phyloP scores from a whole-genome alignment of 2,113 vertebrate species.

The Isurus oxyrinchus region DNA sequence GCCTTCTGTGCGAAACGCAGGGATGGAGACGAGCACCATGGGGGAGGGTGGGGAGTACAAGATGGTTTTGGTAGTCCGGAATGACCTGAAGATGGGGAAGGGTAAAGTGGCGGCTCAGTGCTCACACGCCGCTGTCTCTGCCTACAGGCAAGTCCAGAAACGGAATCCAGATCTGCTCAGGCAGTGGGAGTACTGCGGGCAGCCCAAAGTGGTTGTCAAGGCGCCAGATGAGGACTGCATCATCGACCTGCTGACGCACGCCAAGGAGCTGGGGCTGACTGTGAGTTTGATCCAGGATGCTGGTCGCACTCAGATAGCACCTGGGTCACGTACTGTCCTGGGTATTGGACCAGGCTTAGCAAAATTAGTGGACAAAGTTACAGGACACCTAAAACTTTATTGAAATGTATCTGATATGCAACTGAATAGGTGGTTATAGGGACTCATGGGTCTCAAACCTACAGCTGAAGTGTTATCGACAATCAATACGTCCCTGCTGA shows the following conservation, averaged over 20 bases:
- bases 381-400: slow-evolving; percentile 85
- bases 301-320: slow-evolving; percentile 87
- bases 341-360: slow-evolving; percentile 82
- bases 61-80: slow-evolving; percentile 84
- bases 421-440: slow-evolving; percentile 34
- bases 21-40: slow-evolving; percentile 60
- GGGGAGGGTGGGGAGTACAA: slow-evolving; percentile 85
- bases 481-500: background rate
- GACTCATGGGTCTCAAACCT: background rate
- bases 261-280: slow-evolving; percentile 70
- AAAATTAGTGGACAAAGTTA: slow-evolving; percentile 78
- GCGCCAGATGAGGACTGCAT: slow-evolving; percentile 77
- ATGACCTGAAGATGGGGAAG: slow-evolving; percentile 93
- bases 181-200: slow-evolving; percentile 89
- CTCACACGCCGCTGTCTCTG: slow-evolving; percentile 83
- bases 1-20: background rate
- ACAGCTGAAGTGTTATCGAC: background rate
- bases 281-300: slow-evolving; percentile 93
- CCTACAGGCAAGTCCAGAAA: slow-evolving; percentile 78
- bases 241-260: slow-evolving; percentile 66
- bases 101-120: slow-evolving; percentile 93
- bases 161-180: slow-evolving; percentile 77
- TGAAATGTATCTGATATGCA: slow-evolving; percentile 43
- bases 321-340: slow-evolving; percentile 84
- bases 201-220: slow-evolving; percentile 90